Evolutionary conservation across 1,140 invertebrate genomes (phyloP), one percentile per base, ranked within the genome.

Genomic region (Monomorium pharaonis): DNA sequence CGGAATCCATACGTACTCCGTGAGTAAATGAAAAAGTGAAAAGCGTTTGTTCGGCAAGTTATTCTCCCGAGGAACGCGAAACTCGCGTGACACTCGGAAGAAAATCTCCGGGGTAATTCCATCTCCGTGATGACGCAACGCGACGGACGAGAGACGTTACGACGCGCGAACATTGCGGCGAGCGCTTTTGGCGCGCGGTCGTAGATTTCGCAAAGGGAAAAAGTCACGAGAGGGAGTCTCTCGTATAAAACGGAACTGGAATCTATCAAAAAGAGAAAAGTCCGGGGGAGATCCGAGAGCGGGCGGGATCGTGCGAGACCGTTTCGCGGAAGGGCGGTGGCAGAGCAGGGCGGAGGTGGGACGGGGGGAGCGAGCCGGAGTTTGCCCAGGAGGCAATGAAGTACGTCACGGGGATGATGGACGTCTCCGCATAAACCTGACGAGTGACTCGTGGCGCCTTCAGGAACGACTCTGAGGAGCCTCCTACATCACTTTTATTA

Each of bases 401-500:
- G 93, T 92, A 94, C 94, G 95, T 95, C 95, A 95, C 91, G 90
- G 89, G 90, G 86, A 95, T 96, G 95, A 96, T 95, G 95, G 95
- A 96, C 95, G 95, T 94, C 93, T 94, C 90, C 92, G 93, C 94
- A 95, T 96, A 96, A 95, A 95, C 94, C 95, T 96, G 95, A 96
- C 95, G 95, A 95, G 95, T 95, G 95, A 95, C 92, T 95, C 93
- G 94, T 94, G 96, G 97, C 96, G 96, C 96, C 96, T 96, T 96
- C 96, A 96, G 95, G 96, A 97, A 97, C 96, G 96, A 96, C 96
- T 96, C 96, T 96, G 96, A 95, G 95, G 96, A 96, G 96, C 95
- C 96, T 96, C 95, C 96, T 97, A 96, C 96, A 97, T 97, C 96
- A 97, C 96, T 96, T 97, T 97, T 97, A 97, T 97, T 96, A 97